These are phyloP conservation scores for Pristionchus mayeri DNA, from an alignment of 2,888 invertebrate genomes.

Conservation along the genomic window DNA sequence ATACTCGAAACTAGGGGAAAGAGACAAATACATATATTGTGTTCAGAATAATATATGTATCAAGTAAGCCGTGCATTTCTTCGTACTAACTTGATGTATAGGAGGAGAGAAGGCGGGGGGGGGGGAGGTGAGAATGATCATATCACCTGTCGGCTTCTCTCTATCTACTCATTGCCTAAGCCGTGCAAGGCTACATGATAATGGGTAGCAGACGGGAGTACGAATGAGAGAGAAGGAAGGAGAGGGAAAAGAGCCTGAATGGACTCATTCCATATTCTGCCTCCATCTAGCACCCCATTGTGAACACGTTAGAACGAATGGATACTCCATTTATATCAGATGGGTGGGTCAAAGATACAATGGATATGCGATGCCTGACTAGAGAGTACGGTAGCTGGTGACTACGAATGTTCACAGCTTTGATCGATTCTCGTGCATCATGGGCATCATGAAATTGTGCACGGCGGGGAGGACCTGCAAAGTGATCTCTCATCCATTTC, in stretches of 20 bases:
- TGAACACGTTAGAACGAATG: slow-evolving; percentile 33
- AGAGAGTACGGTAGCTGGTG: not conserved
- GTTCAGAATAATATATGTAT: too few species aligned
- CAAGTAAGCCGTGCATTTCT: too few species aligned
- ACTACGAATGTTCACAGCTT: slow-evolving; percentile 6
- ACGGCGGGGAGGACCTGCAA: slow-evolving; percentile 61
- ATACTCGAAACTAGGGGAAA: too few species aligned
- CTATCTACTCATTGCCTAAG: not conserved
- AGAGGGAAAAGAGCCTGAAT: slow-evolving; percentile 31
- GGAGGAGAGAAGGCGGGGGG: not conserved
- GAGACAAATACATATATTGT: too few species aligned
- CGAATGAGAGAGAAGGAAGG: slow-evolving; percentile 8
- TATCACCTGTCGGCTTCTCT: slow-evolving; percentile 21
- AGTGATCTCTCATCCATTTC: not conserved
- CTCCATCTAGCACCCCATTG: slow-evolving; percentile 40
- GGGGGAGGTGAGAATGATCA: not conserved
- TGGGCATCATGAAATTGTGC: slow-evolving; percentile 61
- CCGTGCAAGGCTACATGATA: slow-evolving; percentile 1
- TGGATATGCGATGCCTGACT: not conserved
- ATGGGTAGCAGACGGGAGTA: slow-evolving; percentile 13
- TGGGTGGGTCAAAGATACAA: not conserved
- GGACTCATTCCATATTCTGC: slow-evolving; percentile 43
- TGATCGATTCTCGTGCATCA: slow-evolving; percentile 59
- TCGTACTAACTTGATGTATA: too few species aligned
- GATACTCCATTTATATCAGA: slow-evolving; percentile 27